Base-by-base conservation (phyloP, 1,140 invertebrate genomes). In the Meloidogyne hapla region DNA sequence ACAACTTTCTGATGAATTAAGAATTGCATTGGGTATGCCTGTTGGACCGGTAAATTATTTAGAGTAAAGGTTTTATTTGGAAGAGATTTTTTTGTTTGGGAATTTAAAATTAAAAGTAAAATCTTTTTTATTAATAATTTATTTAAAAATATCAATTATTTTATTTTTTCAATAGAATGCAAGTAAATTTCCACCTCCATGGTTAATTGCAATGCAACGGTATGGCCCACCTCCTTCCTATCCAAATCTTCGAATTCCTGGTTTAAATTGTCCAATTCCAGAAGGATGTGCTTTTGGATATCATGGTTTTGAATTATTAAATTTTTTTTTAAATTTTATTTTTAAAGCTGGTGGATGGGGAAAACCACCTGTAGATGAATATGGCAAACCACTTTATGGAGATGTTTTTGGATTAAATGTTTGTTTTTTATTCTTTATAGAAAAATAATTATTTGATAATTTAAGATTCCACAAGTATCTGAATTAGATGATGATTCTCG, bases 221-320 rank as follows among this genome's bases (percentile, higher is more conserved):
- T 99, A 99, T 88, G 97, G 97, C 0, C 97, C 97, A 8, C 97
- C 97, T 5, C 97, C 97, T 0, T 98, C 94, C 62, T 99, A 99
- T 89, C 97, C 97, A 2, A 98, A 97, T 89, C 89, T 99, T 0
- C 98, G 98, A 88, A 96, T 99, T 84, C 94, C 96, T 13, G 91
- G 92, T 61, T 89, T 99, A 1, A 96, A 96, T 88, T 93, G 93
- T 15, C 93, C 94, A 0, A 95, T 96, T 85, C 95, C 95, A 1
- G 94, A 98, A 81, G 92, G 93, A 9, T 98, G 96, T 87, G 93
- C 94, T 0, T 99, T 99, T 89, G 96, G 96, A 38, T 99, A 99
- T 88, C 96, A 99, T 90, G 71, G 71, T 33, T 18, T 38, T 56
- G n/a, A n/a, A n/a, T 56, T 15, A 45, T 8, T 33, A 1, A 18